These are phyloP conservation scores for Nasonia giraulti DNA, from an alignment of 1,140 invertebrate genomes.

Conservation along the genomic window DNA sequence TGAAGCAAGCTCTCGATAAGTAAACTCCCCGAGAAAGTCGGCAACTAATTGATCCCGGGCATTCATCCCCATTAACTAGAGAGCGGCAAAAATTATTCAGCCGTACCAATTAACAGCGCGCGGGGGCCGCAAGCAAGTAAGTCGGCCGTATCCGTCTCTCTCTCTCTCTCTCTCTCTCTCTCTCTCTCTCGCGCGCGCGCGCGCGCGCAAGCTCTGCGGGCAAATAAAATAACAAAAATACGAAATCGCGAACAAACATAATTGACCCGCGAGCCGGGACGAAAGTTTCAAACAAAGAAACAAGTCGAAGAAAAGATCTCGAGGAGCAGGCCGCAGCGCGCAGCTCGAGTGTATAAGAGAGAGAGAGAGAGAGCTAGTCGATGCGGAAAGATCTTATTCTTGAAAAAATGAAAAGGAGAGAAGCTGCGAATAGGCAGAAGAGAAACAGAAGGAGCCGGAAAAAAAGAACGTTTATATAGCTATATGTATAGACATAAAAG, in stretches of 20 bases:
- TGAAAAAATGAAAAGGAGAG: slow-evolving; percentile 46
- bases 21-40: slow-evolving; percentile 1
- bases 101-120: slow-evolving; percentile 36
- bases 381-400: slow-evolving; percentile 48
- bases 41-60: slow-evolving; percentile 38
- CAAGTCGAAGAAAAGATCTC: slow-evolving; percentile 48
- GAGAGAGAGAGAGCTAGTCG: background rate
- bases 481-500: background rate
- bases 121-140: slow-evolving; percentile 9
- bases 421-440: slow-evolving; percentile 5
- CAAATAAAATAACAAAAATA: slow-evolving; percentile 37
- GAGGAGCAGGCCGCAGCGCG: slow-evolving; percentile 39
- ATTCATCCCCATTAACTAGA: slow-evolving; percentile 40
- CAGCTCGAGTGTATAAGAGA: slow-evolving; percentile 23
- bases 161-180: background rate
- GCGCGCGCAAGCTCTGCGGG: background rate
- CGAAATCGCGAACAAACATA: slow-evolving; percentile 47
- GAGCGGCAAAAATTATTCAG: slow-evolving; percentile 45
- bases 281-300: slow-evolving; percentile 50
- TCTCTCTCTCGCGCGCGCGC: slow-evolving; percentile 40
- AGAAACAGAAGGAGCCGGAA: slow-evolving; percentile 3
- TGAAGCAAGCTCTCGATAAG: slow-evolving; percentile 29
- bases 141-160: slow-evolving; percentile 2
- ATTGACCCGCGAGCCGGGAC: slow-evolving; percentile 36
- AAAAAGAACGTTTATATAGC: background rate